These are phyloP conservation scores for Plecturocebus donacophilus DNA, from an alignment of 2,113 vertebrate genomes.

Conservation along the genomic window DNA sequence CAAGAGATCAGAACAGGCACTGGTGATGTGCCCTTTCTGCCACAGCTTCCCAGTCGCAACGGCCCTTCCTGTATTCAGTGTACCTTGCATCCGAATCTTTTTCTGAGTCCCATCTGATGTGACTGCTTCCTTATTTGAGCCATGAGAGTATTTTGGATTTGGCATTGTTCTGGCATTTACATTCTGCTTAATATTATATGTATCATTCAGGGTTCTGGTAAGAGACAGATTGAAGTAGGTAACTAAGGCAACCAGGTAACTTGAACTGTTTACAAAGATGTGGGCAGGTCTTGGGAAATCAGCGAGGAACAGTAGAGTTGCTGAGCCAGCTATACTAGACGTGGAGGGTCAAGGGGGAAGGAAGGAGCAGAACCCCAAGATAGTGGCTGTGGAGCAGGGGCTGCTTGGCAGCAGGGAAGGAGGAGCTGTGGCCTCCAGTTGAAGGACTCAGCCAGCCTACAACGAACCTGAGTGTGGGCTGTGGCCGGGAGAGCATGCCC, in stretches of 20 bases:
- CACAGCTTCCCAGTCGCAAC: neutral
- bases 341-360: neutral
- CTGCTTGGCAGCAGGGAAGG: neutral
- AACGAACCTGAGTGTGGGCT: neutral
- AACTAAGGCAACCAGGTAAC: neutral
- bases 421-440: neutral
- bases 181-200: neutral
- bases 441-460: neutral
- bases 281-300: neutral
- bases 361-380: neutral
- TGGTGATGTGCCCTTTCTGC: fast-evolving
- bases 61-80: fast-evolving
- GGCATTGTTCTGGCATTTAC: neutral
- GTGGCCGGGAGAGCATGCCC: fast-evolving
- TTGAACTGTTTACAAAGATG: neutral
- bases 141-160: neutral
- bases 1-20: neutral
- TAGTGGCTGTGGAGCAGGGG: neutral
- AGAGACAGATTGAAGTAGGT: neutral
- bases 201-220: neutral
- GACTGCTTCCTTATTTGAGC: neutral
- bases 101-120: neutral
- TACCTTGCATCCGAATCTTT: neutral
- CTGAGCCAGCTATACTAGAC: neutral
- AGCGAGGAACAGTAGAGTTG: neutral